Evolutionary conservation across 2,888 invertebrate species (phyloP).

Genomic region (Cacoxenus indagator): DNA sequence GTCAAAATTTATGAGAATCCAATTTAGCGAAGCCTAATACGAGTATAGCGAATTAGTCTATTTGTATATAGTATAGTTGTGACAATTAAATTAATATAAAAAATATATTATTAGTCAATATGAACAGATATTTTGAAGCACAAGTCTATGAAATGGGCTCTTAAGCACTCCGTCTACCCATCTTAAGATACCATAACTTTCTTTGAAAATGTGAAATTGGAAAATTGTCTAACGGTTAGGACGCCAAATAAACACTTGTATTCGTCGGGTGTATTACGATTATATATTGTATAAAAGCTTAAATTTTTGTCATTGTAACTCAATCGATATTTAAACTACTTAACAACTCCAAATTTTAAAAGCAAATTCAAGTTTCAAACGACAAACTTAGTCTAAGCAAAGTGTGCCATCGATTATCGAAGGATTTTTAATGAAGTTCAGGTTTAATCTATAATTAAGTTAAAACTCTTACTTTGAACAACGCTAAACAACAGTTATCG

Average conservation of each 20-base stretch:
- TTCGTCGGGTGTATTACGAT: too few relatives aligned
- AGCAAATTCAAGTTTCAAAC: constrained; percentile 41
- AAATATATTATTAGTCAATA: constrained; percentile 56
- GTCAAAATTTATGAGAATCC: constrained; percentile 47
- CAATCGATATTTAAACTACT: too few relatives aligned
- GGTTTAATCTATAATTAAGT: constrained; percentile 8
- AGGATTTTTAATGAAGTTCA: constrained; percentile 21
- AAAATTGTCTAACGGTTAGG: too few relatives aligned
- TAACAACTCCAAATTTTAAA: constrained; percentile 30
- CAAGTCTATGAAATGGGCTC: too few relatives aligned
- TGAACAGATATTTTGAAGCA: too few relatives aligned
- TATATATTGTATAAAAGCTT: too few relatives aligned
- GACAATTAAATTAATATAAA: constrained; percentile 18
- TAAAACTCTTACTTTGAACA: constrained; percentile 24
- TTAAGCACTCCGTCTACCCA: too few relatives aligned
- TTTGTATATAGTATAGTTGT: background rate
- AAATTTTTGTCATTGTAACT: too few relatives aligned
- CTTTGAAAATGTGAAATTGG: too few relatives aligned
- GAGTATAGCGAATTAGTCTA: background rate
- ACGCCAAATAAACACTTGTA: too few relatives aligned
- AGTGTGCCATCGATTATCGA: constrained; percentile 21
- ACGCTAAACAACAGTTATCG: constrained; percentile 2
- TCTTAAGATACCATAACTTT: too few relatives aligned
- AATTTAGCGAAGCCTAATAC: constrained; percentile 10
- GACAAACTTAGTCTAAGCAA: constrained; percentile 41